Evolutionary conservation across 2,797 vertebrate species (phyloP).

Genomic region (Hylomyscus alleni): DNA sequence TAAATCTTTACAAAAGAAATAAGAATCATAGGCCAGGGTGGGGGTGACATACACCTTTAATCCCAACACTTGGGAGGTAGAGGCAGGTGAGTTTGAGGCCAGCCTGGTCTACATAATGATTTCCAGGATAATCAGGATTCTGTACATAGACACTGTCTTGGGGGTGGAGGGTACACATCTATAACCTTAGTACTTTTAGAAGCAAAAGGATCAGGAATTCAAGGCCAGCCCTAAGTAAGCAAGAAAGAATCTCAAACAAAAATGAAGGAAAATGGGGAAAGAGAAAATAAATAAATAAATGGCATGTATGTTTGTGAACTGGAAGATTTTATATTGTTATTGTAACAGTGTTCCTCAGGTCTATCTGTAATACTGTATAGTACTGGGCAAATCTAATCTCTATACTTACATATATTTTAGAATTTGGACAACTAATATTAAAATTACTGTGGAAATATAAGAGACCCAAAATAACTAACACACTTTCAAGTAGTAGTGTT

Average conservation of each 20-base stretch:
- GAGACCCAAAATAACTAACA: constrained; percentile 23
- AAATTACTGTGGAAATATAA: background rate
- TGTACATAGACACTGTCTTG: background rate
- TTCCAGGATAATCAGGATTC: background rate
- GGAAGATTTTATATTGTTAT: background rate
- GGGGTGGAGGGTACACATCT: background rate
- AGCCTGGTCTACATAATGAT: background rate
- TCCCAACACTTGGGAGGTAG: background rate
- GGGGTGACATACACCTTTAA: background rate
- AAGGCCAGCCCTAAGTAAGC: background rate
- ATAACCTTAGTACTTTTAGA: background rate
- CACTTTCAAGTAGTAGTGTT: background rate
- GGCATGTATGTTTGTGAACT: background rate
- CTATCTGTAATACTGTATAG: background rate
- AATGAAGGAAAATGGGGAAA: background rate
- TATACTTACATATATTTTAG: background rate
- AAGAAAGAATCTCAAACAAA: background rate
- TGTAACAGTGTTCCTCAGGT: background rate
- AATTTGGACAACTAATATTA: background rate
- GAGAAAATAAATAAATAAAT: background rate
- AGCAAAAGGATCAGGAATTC: background rate
- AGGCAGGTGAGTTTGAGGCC: background rate
- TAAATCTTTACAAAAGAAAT: background rate
- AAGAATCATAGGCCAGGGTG: background rate
- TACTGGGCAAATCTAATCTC: background rate